Conservation (phyloP, 1,140 invertebrate species). For the Archegozetes longisetosus region DNA sequence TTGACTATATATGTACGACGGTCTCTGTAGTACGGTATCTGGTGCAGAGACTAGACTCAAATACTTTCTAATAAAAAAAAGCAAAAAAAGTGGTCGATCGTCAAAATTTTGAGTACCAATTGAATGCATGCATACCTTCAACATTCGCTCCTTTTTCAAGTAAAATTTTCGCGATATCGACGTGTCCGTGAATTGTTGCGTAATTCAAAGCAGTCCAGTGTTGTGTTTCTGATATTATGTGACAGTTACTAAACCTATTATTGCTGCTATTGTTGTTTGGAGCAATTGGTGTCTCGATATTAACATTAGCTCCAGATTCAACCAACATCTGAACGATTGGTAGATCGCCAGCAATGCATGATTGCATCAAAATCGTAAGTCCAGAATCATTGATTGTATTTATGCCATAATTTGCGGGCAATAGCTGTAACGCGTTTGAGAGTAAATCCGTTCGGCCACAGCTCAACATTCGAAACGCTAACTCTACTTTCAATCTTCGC, state of each 20-base stretch:
- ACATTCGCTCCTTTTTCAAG: neutral
- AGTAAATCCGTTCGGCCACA: constrained; percentile 58
- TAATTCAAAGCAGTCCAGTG: constrained; percentile 61
- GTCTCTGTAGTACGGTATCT: too few relatives aligned
- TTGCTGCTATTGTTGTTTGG: constrained; percentile 10
- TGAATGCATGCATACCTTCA: too few relatives aligned
- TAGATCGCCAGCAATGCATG: constrained; percentile 60
- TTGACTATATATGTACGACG: too few relatives aligned
- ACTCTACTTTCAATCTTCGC: constrained; percentile 46
- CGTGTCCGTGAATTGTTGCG: constrained; percentile 42
- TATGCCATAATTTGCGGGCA: constrained; percentile 37
- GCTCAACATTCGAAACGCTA: constrained; percentile 60
- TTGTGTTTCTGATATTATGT: constrained; percentile 49
- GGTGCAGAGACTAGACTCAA: too few relatives aligned
- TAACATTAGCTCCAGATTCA: constrained; percentile 57
- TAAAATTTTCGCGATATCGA: constrained; percentile 27
- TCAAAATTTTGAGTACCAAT: too few relatives aligned
- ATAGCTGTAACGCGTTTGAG: constrained; percentile 51
- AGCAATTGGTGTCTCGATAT: constrained; percentile 44
- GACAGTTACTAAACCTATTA: constrained; percentile 10
- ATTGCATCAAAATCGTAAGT: constrained; percentile 61
- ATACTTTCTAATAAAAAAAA: too few relatives aligned
- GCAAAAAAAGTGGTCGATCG: too few relatives aligned
- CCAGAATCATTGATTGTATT: constrained; percentile 63
- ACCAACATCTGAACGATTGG: constrained; percentile 46